These are phyloP conservation scores for Paramisgurnus dabryanus DNA, from an alignment of 2,113 vertebrate genomes.

Conservation along the genomic window DNA sequence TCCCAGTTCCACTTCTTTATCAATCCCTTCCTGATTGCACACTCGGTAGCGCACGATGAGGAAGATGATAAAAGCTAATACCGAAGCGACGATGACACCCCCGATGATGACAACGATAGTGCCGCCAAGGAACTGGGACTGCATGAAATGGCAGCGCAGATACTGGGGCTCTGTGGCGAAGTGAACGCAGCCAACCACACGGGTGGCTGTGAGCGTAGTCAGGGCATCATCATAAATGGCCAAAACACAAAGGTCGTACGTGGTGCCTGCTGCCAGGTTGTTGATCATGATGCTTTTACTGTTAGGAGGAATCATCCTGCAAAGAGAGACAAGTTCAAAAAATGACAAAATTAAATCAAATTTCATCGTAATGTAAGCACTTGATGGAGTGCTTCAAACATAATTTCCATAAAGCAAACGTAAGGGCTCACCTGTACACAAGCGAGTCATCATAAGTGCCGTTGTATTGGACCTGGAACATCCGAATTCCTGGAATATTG, in stretches of 20 bases:
- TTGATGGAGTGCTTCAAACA: no score
- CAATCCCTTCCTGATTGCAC: slow-evolving; percentile 87
- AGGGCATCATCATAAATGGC: slow-evolving; percentile 97
- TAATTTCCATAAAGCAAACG: background rate
- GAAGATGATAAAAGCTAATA: slow-evolving; percentile 98
- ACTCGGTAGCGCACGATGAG: slow-evolving; percentile 98
- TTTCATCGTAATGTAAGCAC: no score
- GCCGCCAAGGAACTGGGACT: slow-evolving; percentile 97
- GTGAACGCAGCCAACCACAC: slow-evolving; percentile 94
- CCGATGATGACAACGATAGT: slow-evolving; percentile 99
- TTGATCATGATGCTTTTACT: slow-evolving; percentile 96
- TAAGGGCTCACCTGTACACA: slow-evolving; percentile 90
- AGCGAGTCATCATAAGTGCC: slow-evolving; percentile 96
- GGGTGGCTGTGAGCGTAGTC: slow-evolving; percentile 92
- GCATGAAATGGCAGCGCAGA: slow-evolving; percentile 97
- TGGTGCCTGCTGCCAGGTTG: slow-evolving; percentile 91
- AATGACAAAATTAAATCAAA: no score
- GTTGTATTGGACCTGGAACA: slow-evolving; percentile 99
- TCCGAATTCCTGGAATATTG: slow-evolving; percentile 96
- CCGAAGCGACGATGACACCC: slow-evolving; percentile 96
- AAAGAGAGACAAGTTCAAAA: background rate
- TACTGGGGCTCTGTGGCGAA: slow-evolving; percentile 96
- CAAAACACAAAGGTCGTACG: slow-evolving; percentile 93
- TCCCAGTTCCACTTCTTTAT: slow-evolving; percentile 92
- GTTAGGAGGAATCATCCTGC: slow-evolving; percentile 96